Evolutionary conservation across 2,113 vertebrate genomes (phyloP).

Genomic region (Sceloporus undulatus): DNA sequence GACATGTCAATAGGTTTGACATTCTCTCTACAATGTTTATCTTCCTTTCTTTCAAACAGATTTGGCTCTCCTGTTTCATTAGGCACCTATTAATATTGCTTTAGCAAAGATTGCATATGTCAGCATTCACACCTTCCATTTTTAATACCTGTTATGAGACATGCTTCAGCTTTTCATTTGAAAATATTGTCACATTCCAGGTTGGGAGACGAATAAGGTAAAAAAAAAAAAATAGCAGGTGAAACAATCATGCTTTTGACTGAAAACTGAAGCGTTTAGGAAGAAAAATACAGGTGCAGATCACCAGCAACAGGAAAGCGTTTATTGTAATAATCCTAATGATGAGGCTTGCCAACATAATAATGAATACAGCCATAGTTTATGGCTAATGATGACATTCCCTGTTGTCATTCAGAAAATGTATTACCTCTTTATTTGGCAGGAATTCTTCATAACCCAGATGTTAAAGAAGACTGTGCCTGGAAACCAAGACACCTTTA

Average conservation of each 20-base stretch:
- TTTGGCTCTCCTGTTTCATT: constrained; percentile 9
- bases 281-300: constrained; percentile 39
- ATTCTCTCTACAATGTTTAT: background rate
- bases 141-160: constrained; percentile 37
- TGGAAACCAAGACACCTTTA: constrained; percentile 29
- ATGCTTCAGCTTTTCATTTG: constrained; percentile 43
- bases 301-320: constrained; percentile 66
- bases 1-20: background rate
- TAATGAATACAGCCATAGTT: constrained; percentile 70
- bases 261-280: constrained; percentile 39
- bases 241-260: background rate
- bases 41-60: constrained; percentile 38
- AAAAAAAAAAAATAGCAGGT: constrained; percentile 49
- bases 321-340: constrained; percentile 65
- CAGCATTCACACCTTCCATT: constrained; percentile 41
- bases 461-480: constrained; percentile 49
- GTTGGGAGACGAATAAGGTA: constrained; percentile 37
- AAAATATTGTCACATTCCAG: constrained; percentile 37
- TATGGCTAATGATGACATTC: constrained; percentile 58
- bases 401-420: constrained; percentile 61
- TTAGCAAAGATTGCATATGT: constrained; percentile 33
- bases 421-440: constrained; percentile 69
- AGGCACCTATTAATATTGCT: constrained; percentile 12
- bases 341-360: constrained; percentile 66
- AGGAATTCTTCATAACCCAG: constrained; percentile 61